Evolutionary conservation across 2,888 invertebrate species (phyloP).

Genomic region (Pollenia labialis): DNA sequence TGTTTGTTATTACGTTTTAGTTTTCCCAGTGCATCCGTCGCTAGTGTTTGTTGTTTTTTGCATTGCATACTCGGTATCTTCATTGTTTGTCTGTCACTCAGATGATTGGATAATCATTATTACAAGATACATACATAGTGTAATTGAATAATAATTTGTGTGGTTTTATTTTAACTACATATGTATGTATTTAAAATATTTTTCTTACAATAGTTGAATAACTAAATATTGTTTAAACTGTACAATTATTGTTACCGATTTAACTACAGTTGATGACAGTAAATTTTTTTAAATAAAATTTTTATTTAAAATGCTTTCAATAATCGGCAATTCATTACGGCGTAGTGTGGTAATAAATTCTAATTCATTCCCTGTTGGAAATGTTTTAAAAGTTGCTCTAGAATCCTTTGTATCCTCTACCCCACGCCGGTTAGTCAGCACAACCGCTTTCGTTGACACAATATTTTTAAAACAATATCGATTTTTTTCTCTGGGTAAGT

Average conservation of each 20-base stretch:
- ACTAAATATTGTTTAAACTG: no score
- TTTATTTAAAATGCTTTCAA: constrained; percentile 79
- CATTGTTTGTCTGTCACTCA: background rate
- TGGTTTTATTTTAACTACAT: constrained; percentile 14
- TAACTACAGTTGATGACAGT: background rate
- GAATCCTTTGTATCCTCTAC: background rate
- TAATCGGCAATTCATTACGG: constrained; percentile 77
- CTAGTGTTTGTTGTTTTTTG: constrained; percentile 13
- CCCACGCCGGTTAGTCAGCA: background rate
- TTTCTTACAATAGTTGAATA: no score
- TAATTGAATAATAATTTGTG: constrained; percentile 55
- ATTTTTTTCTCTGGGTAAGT: constrained; percentile 65
- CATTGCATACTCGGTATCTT: background rate
- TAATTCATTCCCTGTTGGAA: constrained; percentile 52
- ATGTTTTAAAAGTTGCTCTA: constrained; percentile 25
- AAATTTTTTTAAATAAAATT: background rate
- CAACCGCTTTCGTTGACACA: constrained; percentile 7
- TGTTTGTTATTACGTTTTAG: constrained; percentile 50
- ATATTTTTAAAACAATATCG: constrained; percentile 55
- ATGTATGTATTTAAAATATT: background rate
- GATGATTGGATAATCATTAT: constrained; percentile 56
- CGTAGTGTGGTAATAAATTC: constrained; percentile 56
- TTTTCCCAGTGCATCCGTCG: constrained; percentile 16
- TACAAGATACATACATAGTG: constrained; percentile 12
- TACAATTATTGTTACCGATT: background rate